A percentile compares a stretch with the other conserved stretches of the same genome.
Evolutionary conservation across 2,113 vertebrate genomes (phyloP).

Genomic region (Tretioscincus oriximinensis): DNA sequence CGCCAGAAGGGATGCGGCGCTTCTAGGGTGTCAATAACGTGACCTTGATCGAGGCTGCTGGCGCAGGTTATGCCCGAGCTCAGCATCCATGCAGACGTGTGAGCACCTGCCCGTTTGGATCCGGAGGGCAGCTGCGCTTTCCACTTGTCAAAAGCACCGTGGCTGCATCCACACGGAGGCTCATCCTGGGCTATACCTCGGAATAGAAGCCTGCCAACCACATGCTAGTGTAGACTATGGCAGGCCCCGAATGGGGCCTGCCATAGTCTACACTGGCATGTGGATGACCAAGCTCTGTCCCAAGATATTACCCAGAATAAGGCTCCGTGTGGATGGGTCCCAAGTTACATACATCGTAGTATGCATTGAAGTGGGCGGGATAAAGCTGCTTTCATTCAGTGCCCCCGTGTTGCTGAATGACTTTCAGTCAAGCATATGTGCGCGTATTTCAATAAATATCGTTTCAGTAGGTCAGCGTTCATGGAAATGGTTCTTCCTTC

Average conservation of each 20-base stretch:
- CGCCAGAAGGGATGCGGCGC: background rate
- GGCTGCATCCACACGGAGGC: too few species aligned
- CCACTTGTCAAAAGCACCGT: background rate
- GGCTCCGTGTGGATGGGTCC: too few species aligned
- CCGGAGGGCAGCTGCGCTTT: background rate
- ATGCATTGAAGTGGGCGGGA: background rate
- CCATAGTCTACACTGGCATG: too few species aligned
- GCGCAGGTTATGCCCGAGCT: background rate
- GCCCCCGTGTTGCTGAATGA: background rate
- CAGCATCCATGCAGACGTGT: background rate
- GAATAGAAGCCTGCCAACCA: too few species aligned
- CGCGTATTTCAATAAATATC: too few species aligned
- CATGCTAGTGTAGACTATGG: too few species aligned
- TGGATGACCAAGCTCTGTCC: too few species aligned
- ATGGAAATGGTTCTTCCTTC: background rate
- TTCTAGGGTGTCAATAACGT: background rate
- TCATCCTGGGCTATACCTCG: too few species aligned
- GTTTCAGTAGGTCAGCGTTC: background rate
- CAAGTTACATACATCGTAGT: background rate
- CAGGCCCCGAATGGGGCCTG: too few species aligned
- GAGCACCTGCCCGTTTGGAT: background rate
- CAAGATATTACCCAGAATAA: too few species aligned
- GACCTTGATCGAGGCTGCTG: slow-evolving; percentile 10
- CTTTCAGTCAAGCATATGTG: background rate
- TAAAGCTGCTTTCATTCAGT: background rate